A percentile compares a stretch with the other conserved stretches of the same genome.
Evolutionary conservation across 1,140 invertebrate species (phyloP).

Genomic region (Aethina tumida): DNA sequence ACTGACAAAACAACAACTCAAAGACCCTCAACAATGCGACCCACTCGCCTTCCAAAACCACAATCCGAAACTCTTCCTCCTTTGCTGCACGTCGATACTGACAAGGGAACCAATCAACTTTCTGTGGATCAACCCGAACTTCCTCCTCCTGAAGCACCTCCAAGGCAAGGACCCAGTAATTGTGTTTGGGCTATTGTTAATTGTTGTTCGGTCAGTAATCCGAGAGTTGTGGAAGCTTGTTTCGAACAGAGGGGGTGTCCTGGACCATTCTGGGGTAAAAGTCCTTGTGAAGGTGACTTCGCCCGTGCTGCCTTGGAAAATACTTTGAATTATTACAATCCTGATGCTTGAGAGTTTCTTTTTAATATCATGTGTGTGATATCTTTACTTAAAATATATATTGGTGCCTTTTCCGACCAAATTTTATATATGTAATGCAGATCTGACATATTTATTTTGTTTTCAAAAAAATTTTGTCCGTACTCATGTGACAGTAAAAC

Average conservation of each 20-base stretch:
- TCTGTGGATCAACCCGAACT: background rate
- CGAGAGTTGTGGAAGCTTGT: conserved; percentile 41
- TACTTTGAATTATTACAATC: conserved; percentile 31
- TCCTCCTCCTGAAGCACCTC: conserved; percentile 6
- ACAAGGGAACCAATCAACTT: background rate
- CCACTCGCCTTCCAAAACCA: conserved; percentile 20
- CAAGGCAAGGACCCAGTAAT: conserved; percentile 21
- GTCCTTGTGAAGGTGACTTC: conserved; percentile 46
- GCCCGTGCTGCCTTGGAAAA: conserved; percentile 40
- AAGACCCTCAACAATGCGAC: background rate
- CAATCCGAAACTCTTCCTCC: conserved; percentile 24
- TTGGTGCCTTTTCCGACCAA: too few relatives aligned
- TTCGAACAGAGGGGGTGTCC: conserved; percentile 56
- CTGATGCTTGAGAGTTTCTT: too few relatives aligned
- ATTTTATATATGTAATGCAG: too few relatives aligned
- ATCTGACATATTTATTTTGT: too few relatives aligned
- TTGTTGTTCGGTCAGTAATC: conserved; percentile 44
- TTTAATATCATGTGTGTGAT: too few relatives aligned
- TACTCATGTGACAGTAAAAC: too few relatives aligned
- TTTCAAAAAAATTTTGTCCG: too few relatives aligned
- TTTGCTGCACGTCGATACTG: conserved; percentile 10
- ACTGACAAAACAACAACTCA: background rate
- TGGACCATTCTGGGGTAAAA: conserved; percentile 49
- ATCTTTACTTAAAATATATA: too few relatives aligned
- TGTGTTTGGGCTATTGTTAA: conserved; percentile 58